phyloP scores from a whole-genome alignment of 2,113 vertebrate genomes.

The Toxostoma redivivum region DNA sequence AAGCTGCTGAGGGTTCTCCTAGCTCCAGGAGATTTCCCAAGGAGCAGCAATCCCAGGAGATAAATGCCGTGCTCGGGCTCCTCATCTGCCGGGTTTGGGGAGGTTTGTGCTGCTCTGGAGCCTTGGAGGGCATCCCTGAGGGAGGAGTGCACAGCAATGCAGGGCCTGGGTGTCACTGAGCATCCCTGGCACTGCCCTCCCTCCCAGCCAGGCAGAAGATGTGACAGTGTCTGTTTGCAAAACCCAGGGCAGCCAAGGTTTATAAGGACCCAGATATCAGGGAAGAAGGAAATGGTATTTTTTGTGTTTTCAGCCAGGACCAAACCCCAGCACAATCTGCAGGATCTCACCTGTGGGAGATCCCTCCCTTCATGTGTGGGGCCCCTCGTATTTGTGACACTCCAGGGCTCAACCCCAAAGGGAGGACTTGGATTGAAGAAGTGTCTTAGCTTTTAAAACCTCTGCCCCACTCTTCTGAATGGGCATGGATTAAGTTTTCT shows the following conservation, averaged over 20 bases:
- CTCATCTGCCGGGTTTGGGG: background rate
- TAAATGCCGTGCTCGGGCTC: background rate
- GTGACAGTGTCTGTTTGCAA: background rate
- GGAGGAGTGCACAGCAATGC: background rate
- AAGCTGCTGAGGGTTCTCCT: background rate
- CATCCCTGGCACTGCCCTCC: background rate
- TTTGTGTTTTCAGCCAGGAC: background rate
- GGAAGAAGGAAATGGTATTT: background rate
- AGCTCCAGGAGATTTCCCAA: background rate
- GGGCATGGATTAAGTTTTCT: background rate
- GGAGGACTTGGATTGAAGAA: background rate
- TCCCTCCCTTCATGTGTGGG: background rate
- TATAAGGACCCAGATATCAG: background rate
- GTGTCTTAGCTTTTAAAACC: background rate
- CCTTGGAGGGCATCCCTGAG: background rate
- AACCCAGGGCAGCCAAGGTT: background rate
- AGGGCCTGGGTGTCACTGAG: too few relatives aligned
- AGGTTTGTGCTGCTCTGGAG: background rate
- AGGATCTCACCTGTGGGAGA: background rate
- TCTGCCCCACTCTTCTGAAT: background rate
- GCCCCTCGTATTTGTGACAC: rapidly evolving
- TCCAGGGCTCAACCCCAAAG: background rate
- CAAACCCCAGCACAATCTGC: background rate
- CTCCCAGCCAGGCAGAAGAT: background rate
- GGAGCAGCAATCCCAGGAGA: background rate